These are phyloP conservation scores for Phania funesta DNA, from an alignment of 2,888 invertebrate genomes.

Conservation along the genomic window DNA sequence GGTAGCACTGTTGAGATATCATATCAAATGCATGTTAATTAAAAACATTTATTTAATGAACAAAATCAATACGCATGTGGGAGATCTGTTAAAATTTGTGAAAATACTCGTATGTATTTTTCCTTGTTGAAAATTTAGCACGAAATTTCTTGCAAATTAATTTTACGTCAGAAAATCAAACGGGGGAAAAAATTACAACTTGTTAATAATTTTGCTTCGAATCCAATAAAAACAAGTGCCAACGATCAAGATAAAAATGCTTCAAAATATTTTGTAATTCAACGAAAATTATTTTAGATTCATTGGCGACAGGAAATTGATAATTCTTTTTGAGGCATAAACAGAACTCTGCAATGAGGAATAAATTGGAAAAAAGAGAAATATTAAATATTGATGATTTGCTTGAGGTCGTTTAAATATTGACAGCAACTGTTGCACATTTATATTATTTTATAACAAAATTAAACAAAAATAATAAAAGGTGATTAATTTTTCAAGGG, in stretches of 20 bases:
- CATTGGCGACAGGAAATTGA: slow-evolving; percentile 55
- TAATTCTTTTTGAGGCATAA: slow-evolving; percentile 35
- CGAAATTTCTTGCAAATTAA: slow-evolving; percentile 26
- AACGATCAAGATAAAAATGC: slow-evolving; percentile 4
- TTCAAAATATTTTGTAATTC: neutral
- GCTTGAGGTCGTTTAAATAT: slow-evolving; percentile 52
- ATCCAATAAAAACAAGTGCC: slow-evolving; percentile 15
- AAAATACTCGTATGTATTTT: too few species aligned
- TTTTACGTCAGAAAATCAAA: neutral
- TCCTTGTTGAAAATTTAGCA: slow-evolving; percentile 5
- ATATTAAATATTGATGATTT: slow-evolving; percentile 32
- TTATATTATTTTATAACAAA: slow-evolving; percentile 4
- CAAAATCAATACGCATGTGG: too few species aligned
- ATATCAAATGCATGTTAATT: too few species aligned
- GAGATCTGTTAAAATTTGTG: too few species aligned
- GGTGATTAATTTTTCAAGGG: slow-evolving; percentile 8
- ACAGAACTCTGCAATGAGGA: neutral
- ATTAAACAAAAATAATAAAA: neutral
- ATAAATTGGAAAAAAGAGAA: neutral
- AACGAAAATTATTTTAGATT: neutral
- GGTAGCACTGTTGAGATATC: too few species aligned
- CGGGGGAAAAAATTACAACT: neutral
- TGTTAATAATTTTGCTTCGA: slow-evolving; percentile 9
- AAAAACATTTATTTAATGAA: too few species aligned
- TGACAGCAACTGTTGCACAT: slow-evolving; percentile 64